Conservation (phyloP, 2,113 vertebrate species). For the Boulengeromyrus knoepffleri region DNA sequence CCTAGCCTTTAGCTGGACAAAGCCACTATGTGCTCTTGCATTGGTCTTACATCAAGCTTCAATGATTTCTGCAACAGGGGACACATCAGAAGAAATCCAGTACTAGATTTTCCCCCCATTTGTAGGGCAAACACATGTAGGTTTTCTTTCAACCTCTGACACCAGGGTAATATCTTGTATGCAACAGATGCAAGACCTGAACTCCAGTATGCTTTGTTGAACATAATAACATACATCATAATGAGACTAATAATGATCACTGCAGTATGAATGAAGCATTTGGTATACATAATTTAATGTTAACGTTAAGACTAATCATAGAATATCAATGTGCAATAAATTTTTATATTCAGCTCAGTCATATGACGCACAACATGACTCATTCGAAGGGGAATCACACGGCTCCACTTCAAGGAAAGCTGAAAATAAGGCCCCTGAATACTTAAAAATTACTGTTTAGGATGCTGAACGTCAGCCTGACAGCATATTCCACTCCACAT, state of each 20-base stretch:
- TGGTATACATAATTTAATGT: background rate
- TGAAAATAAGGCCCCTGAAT: background rate
- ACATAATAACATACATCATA: background rate
- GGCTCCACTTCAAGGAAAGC: background rate
- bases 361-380: background rate
- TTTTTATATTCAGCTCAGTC: background rate
- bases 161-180: background rate
- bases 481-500: background rate
- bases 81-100: background rate
- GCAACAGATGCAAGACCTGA: background rate
- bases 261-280: background rate
- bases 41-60: background rate
- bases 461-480: background rate
- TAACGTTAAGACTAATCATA: background rate
- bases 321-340: background rate
- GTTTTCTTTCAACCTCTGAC: background rate
- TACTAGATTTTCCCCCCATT: background rate
- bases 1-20: background rate
- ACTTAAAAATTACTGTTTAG: background rate
- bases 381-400: background rate
- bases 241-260: background rate
- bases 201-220: background rate
- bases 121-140: background rate
- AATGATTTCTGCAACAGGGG: background rate
- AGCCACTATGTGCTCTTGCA: background rate